A percentile compares a stretch with the other conserved stretches of the same genome.
These are phyloP conservation scores for Phania funesta DNA, from an alignment of 2,888 invertebrate genomes.

Conservation along the genomic window DNA sequence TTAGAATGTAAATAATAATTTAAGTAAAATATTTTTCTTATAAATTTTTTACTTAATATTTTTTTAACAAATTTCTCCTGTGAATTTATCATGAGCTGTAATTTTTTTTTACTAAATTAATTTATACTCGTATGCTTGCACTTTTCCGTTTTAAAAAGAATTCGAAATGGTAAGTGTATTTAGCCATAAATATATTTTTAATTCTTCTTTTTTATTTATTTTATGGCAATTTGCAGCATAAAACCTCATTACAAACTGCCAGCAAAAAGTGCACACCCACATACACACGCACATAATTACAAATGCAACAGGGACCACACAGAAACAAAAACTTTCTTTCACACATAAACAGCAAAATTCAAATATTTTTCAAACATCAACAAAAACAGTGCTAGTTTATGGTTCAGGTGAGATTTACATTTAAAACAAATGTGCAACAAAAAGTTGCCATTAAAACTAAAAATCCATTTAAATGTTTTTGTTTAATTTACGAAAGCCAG, in stretches of 20 bases:
- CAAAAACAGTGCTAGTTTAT: not conserved
- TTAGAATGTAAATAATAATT: too few species aligned
- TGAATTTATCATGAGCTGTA: too few species aligned
- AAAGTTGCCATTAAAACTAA: not conserved
- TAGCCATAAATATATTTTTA: not conserved
- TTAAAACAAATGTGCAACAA: not conserved
- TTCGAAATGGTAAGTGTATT: not conserved
- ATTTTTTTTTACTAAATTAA: too few species aligned
- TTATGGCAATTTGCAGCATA: constrained; percentile 30
- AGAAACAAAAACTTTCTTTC: constrained; percentile 31
- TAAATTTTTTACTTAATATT: too few species aligned
- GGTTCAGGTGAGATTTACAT: not conserved
- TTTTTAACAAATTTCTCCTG: too few species aligned
- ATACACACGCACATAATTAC: not conserved
- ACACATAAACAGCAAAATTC: constrained; percentile 47
- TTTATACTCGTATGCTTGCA: not conserved
- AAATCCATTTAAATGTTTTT: constrained; percentile 31
- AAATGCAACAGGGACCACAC: not conserved
- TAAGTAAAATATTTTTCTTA: too few species aligned
- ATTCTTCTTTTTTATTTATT: constrained; percentile 6
- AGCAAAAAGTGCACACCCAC: not conserved
- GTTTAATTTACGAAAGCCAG: not conserved
- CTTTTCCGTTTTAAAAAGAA: not conserved
- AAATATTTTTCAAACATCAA: constrained; percentile 41
- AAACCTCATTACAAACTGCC: constrained; percentile 32